phyloP scores from a whole-genome alignment of 2,113 vertebrate genomes.

The Nothobranchius kuhntae region DNA sequence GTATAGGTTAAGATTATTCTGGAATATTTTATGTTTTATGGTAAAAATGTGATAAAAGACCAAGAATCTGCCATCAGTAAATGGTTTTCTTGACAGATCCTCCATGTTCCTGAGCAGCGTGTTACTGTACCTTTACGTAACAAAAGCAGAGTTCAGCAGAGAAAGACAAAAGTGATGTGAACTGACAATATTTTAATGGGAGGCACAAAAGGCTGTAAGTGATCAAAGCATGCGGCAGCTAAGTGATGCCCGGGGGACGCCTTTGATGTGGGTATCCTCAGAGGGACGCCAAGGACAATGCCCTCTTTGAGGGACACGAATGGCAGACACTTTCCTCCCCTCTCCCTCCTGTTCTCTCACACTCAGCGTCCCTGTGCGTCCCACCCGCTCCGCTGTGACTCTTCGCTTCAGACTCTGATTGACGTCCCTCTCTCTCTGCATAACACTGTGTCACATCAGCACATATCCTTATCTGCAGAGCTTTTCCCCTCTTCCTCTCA shows the following conservation, averaged over 20 bases:
- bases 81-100: neutral
- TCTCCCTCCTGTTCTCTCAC: conserved; percentile 37
- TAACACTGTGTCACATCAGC: neutral
- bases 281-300: conserved; percentile 82
- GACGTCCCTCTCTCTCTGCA: conserved; percentile 31
- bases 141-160: conserved; percentile 77
- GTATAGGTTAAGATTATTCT: no score
- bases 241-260: conserved; percentile 82
- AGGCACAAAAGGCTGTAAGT: conserved; percentile 85
- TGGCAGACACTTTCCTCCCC: conserved; percentile 71
- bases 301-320: conserved; percentile 80
- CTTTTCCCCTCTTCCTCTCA: conserved; percentile 63
- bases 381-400: conserved; percentile 20
- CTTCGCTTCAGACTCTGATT: conserved; percentile 9
- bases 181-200: conserved; percentile 84
- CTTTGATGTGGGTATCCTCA: conserved; percentile 87
- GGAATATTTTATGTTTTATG: no score
- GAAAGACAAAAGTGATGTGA: conserved; percentile 83
- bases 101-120: conserved; percentile 22
- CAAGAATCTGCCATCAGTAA: no score
- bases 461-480: conserved; percentile 62
- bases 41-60: no score
- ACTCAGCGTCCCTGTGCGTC: conserved; percentile 39
- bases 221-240: conserved; percentile 85
- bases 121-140: conserved; percentile 73